Base-by-base conservation (phyloP, 2,797 vertebrate species). In the Rhinogobio ventralis region DNA sequence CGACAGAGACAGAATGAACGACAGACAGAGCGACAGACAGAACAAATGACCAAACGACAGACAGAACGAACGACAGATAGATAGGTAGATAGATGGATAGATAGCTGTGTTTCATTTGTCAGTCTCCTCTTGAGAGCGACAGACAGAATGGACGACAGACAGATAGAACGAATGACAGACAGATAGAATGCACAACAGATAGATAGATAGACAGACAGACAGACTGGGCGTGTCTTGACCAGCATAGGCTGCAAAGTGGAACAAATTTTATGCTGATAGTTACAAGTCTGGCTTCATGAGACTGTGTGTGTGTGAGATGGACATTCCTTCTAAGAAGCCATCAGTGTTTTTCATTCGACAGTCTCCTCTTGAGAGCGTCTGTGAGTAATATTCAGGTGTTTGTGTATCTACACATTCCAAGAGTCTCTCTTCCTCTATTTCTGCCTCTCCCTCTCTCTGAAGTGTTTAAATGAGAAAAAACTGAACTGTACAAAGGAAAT, bases 401-500 rank as follows among this genome's bases (percentile, higher is more conserved):
- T 83, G 49, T 53, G 51, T 88, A 53, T 78, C 83, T 49, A 28
- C 66, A 85, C 88, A 88, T 89, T 88, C 86, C 88, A 85, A 78
- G 76, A 28, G 45, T 53, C 36, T 77, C 39, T 77, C 55, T 7
- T 53, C 28, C 72, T 33, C 71, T 36, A 6, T 42, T 46, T 53
- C 66, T 64, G 62, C 19, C 42, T 55, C 10, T 25, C 74, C 20
- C 49, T 60, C 67, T 39, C 85, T 93, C 91, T 94, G 92, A 94
- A 92, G 88, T 74, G 82, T 91, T 90, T 88, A 92, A 93, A 92
- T 74, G 71, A 88, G 86, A 91, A 87, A 88, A 92, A 79, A 88
- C 85, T 90, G 89, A 88, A 91, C 89, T 55, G 74, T 86, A 87
- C 83, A 92, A 74, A 93, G 93, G 93, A 95, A 94, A 94, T 94